These are phyloP conservation scores for Drosophila formosana DNA, from an alignment of 2,888 invertebrate species.

Conservation along the genomic window DNA sequence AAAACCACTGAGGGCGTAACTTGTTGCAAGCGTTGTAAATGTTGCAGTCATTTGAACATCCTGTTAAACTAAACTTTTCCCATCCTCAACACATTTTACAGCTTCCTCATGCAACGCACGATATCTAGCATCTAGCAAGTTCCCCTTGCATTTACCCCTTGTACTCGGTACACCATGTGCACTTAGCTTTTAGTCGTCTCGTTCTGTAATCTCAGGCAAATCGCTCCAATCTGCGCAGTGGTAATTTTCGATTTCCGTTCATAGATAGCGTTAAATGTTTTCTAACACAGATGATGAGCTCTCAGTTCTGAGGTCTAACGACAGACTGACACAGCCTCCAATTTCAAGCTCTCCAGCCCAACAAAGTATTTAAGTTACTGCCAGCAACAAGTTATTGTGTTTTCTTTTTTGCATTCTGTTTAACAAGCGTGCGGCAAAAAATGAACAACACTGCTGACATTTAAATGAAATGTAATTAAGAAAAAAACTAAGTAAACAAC, in stretches of 20 bases:
- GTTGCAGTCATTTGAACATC: slow-evolving; percentile 75
- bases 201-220: slow-evolving; percentile 75
- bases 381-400: slow-evolving; percentile 64
- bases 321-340: slow-evolving; percentile 38
- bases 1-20: slow-evolving; percentile 57
- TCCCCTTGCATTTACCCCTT: slow-evolving; percentile 29
- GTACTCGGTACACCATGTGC: background rate
- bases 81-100: slow-evolving; percentile 52
- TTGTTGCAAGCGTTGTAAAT: slow-evolving; percentile 67
- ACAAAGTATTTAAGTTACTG: slow-evolving; percentile 14
- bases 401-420: slow-evolving; percentile 51
- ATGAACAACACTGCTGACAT: slow-evolving; percentile 71
- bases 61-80: slow-evolving; percentile 76
- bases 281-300: slow-evolving; percentile 45
- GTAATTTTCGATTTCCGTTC: slow-evolving; percentile 83
- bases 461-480: slow-evolving; percentile 79
- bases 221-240: slow-evolving; percentile 74
- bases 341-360: slow-evolving; percentile 3
- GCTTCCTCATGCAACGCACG: slow-evolving; percentile 63
- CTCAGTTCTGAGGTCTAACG: slow-evolving; percentile 9
- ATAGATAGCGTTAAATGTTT: slow-evolving; percentile 69
- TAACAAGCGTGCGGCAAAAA: slow-evolving; percentile 58
- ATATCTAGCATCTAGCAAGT: slow-evolving; percentile 50
- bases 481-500: slow-evolving; percentile 21
- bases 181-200: slow-evolving; percentile 35